These are phyloP conservation scores for Oxycera nigricornis DNA, from an alignment of 2,888 invertebrate genomes.

Conservation along the genomic window DNA sequence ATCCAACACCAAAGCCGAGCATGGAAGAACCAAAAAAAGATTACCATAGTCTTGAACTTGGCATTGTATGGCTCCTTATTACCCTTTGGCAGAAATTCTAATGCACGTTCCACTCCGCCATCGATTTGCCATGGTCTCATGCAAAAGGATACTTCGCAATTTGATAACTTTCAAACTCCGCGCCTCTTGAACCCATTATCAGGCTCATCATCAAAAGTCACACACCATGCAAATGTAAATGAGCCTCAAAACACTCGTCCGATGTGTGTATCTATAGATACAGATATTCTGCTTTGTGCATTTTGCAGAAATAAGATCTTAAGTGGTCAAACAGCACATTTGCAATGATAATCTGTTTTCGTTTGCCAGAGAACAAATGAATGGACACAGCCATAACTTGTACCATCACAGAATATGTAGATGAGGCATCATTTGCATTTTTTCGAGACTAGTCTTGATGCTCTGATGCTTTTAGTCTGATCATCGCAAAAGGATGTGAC, in stretches of 20 bases:
- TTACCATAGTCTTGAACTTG: too few species aligned
- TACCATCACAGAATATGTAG: too few species aligned
- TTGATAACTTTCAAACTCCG: too few species aligned
- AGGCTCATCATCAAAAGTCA: background rate
- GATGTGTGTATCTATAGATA: background rate
- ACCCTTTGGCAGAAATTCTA: too few species aligned
- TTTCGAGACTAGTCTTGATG: background rate
- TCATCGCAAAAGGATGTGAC: background rate
- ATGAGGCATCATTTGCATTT: conserved; percentile 16
- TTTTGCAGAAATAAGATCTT: conserved; percentile 17
- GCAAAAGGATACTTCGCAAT: too few species aligned
- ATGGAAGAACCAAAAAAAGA: too few species aligned
- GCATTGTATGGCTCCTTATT: too few species aligned
- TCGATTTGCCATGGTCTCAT: too few species aligned
- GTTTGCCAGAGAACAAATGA: conserved; percentile 1
- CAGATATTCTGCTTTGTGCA: conserved; percentile 1
- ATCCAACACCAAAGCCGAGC: too few species aligned
- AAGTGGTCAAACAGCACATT: conserved; percentile 27
- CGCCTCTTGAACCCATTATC: too few species aligned
- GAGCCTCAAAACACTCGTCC: background rate
- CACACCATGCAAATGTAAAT: background rate
- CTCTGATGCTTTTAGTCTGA: background rate
- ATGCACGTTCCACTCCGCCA: too few species aligned
- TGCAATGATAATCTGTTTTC: conserved; percentile 27
- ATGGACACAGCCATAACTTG: conserved; percentile 1